These are phyloP conservation scores for Globodera rostochiensis DNA, from an alignment of 1,140 invertebrate genomes.

Conservation along the genomic window DNA sequence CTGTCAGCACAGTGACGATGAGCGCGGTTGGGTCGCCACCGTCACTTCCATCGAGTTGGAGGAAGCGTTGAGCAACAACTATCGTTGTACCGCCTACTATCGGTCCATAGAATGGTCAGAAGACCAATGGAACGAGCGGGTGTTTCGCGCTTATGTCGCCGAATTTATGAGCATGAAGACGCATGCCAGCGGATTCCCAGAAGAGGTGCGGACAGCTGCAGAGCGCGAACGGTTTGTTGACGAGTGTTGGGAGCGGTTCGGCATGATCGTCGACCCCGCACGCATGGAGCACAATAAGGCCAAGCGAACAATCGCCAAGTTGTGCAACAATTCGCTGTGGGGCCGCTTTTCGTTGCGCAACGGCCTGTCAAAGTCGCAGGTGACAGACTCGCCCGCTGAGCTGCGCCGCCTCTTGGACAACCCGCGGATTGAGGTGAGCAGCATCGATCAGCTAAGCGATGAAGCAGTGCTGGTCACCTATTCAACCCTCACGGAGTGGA, in stretches of 20 bases:
- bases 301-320: slow-evolving; percentile 1
- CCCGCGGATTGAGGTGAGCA: not conserved
- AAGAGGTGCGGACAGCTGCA: not conserved
- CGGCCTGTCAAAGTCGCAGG: not conserved
- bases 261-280: not conserved
- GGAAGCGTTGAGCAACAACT: not conserved
- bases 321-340: slow-evolving; percentile 9
- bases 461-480: slow-evolving; percentile 3
- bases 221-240: not conserved
- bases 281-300: slow-evolving; percentile 3
- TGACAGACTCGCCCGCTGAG: not conserved
- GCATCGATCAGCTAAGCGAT: not conserved
- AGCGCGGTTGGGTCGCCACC: slow-evolving; percentile 4
- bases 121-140: not conserved
- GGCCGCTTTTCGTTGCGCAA: slow-evolving; percentile 4
- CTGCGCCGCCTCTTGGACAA: not conserved
- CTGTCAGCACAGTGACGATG: not conserved
- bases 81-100: not conserved
- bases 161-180: slow-evolving; percentile 14
- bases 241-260: not conserved
- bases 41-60: slow-evolving; percentile 3
- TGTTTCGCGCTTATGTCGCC: not conserved
- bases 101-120: not conserved
- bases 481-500: not conserved
- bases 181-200: slow-evolving; percentile 14